These are phyloP conservation scores for Heliconius eleuchia DNA, from an alignment of 1,140 invertebrate genomes.

Conservation along the genomic window DNA sequence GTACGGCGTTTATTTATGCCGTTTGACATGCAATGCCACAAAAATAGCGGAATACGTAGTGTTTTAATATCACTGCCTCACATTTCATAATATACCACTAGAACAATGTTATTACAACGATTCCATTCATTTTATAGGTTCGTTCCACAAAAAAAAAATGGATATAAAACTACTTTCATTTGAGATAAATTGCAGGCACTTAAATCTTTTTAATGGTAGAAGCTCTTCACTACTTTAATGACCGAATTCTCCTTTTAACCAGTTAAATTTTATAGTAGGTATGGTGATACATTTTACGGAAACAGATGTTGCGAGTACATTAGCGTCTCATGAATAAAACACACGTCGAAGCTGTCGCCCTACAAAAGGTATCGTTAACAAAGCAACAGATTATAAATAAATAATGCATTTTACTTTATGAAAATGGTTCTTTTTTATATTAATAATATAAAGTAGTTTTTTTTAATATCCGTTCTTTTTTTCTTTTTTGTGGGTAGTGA, in stretches of 20 bases:
- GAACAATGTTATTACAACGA: no score
- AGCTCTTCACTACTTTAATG: background rate
- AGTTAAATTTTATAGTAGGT: slow-evolving; percentile 1
- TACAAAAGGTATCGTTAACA: slow-evolving; percentile 13
- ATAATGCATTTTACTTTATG: background rate
- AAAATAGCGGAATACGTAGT: no score
- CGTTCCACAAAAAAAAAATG: background rate
- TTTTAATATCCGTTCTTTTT: no score
- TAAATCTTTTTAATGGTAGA: slow-evolving; percentile 1
- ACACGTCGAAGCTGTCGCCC: slow-evolving; percentile 14
- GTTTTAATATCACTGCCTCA: no score
- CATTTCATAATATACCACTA: no score
- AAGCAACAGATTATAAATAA: background rate
- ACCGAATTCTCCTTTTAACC: background rate
- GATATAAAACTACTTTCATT: background rate
- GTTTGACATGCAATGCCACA: no score
- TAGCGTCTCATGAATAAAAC: slow-evolving; percentile 19
- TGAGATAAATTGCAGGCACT: background rate
- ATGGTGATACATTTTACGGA: slow-evolving; percentile 13
- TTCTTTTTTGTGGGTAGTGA: no score
- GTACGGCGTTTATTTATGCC: no score
- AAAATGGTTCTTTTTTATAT: no score
- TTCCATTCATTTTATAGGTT: background rate
- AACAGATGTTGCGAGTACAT: slow-evolving; percentile 21
- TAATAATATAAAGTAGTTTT: no score